Evolutionary conservation across 2,888 invertebrate genomes (phyloP).

Genomic region (Hypena proboscidalis): DNA sequence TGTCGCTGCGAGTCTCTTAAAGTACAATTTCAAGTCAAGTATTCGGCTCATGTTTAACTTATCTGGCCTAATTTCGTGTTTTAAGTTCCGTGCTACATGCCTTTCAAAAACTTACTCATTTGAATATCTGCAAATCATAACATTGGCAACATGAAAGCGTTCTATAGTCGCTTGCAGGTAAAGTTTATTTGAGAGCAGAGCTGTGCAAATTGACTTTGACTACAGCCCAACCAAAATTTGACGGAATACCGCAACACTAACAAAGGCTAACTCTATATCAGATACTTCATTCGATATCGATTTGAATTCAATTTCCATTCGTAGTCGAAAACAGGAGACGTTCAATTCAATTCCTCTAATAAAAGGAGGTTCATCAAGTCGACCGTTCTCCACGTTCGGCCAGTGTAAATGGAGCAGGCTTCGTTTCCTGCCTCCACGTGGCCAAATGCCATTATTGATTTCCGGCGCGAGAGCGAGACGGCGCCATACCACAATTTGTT

Average conservation of each 20-base stretch:
- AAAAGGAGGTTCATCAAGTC: constrained; percentile 52
- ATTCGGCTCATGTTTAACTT: constrained; percentile 11
- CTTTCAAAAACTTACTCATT: neutral
- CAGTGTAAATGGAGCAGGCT: constrained; percentile 75
- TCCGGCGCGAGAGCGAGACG: constrained; percentile 78
- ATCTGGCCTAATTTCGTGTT: constrained; percentile 28
- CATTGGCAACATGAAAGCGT: too few relatives aligned
- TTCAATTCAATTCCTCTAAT: constrained; percentile 60
- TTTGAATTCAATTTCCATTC: constrained; percentile 52
- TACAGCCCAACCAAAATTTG: constrained; percentile 13
- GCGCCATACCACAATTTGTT: constrained; percentile 80
- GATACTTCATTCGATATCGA: constrained; percentile 42
- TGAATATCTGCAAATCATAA: neutral
- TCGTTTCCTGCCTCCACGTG: constrained; percentile 81
- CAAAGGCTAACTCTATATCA: constrained; percentile 20
- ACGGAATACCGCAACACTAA: constrained; percentile 24
- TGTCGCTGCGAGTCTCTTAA: constrained; percentile 26
- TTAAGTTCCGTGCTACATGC: constrained; percentile 6
- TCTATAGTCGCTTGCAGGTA: too few relatives aligned
- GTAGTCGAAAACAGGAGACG: constrained; percentile 43
- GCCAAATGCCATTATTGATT: constrained; percentile 84
- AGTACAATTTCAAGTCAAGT: neutral
- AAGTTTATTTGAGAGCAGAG: constrained; percentile 7
- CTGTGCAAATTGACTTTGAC: neutral
- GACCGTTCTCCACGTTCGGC: constrained; percentile 62